phyloP scores from a whole-genome alignment of 2,113 vertebrate genomes.

The Eurystomus gularis region DNA sequence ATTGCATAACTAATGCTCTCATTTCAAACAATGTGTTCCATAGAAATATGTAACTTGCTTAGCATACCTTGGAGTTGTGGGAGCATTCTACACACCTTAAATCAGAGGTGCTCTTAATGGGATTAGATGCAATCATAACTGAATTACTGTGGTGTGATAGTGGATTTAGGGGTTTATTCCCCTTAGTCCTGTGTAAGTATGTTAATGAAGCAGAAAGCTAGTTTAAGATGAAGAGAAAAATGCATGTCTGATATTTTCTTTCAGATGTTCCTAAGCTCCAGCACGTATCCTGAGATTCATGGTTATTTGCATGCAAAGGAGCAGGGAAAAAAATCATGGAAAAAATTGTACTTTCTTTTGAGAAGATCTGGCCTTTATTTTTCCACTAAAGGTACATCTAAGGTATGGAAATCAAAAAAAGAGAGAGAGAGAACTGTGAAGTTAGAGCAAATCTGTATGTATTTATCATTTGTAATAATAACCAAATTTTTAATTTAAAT shows the following conservation, averaged over 20 bases:
- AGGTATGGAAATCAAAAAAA: slow-evolving; percentile 77
- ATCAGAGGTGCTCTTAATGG: neutral
- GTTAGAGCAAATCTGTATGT: neutral
- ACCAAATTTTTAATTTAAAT: neutral
- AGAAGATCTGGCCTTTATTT: slow-evolving; percentile 96
- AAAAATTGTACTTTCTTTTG: slow-evolving; percentile 92
- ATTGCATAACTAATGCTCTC: slow-evolving; percentile 35
- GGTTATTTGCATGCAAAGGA: slow-evolving; percentile 93
- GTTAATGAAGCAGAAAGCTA: neutral
- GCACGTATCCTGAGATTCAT: slow-evolving; percentile 93
- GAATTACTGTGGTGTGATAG: neutral
- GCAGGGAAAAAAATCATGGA: slow-evolving; percentile 93
- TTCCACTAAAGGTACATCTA: slow-evolving; percentile 95
- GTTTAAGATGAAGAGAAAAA: neutral
- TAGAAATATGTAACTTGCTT: slow-evolving; percentile 15
- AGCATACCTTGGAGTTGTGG: slow-evolving; percentile 17
- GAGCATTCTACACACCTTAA: neutral
- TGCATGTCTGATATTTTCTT: slow-evolving; percentile 12
- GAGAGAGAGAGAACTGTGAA: neutral
- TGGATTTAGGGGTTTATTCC: neutral
- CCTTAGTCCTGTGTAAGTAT: neutral
- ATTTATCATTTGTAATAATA: neutral
- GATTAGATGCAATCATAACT: neutral
- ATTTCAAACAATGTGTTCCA: slow-evolving; percentile 35
- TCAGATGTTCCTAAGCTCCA: slow-evolving; percentile 93